Evolutionary conservation across 2,888 invertebrate species (phyloP).

Genomic region (Epinotia nisella): DNA sequence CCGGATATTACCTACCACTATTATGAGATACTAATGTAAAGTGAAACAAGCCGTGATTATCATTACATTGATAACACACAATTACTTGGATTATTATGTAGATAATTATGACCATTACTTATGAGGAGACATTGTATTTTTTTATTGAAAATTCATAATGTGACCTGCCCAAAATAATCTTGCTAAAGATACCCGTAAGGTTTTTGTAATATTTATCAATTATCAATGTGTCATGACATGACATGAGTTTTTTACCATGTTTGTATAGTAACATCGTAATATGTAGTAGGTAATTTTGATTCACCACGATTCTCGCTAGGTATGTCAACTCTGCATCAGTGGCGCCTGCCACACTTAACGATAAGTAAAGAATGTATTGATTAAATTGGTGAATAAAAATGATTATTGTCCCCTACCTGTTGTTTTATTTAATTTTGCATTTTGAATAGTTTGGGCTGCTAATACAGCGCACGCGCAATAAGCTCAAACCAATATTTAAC

Average conservation of each 20-base stretch:
- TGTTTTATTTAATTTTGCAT: conserved; percentile 45
- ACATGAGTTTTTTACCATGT: not conserved
- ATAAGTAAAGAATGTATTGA: conserved; percentile 52
- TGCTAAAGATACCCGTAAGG: no score
- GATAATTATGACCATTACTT: no score
- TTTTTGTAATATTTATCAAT: no score
- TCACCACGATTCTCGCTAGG: conserved; percentile 20
- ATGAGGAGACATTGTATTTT: no score
- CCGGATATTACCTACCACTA: not conserved
- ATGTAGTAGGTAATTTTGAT: not conserved
- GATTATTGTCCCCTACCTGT: conserved; percentile 53
- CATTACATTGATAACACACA: not conserved
- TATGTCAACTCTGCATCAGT: conserved; percentile 17
- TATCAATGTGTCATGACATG: no score
- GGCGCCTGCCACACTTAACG: conserved; percentile 32
- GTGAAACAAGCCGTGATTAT: not conserved
- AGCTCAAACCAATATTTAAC: no score
- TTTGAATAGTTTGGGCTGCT: not conserved
- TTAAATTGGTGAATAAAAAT: conserved; percentile 57
- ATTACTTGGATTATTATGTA: no score
- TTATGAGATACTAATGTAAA: not conserved
- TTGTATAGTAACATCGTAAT: not conserved
- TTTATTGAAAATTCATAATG: not conserved
- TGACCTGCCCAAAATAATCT: not conserved
- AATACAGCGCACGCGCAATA: not conserved